Base-by-base conservation (phyloP, 1,140 invertebrate species). In the Drosophila teissieri region DNA sequence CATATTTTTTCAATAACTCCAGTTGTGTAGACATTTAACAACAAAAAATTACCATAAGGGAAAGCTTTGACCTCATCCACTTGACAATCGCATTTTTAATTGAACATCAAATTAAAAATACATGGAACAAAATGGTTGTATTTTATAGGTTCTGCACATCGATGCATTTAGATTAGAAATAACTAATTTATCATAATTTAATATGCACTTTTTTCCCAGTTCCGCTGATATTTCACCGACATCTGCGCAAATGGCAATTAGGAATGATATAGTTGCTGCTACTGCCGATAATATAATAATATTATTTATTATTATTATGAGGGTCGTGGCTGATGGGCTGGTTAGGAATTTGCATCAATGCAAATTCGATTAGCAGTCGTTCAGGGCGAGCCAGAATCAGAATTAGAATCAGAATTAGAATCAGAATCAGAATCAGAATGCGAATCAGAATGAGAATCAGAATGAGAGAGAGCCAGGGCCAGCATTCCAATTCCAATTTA, bases 401-500 rank as follows among this genome's bases (percentile, higher is more conserved):
- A 24, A 40, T 11, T 15, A 52, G 34, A 48, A 17, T 19, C 37
- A 42, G 36, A 24, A 49, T 14, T 19, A 52, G 37, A 48, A 17
- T 19, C 42, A 37, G 60, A 63, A 64, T 56, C 39, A 44, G 62
- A 39, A 53, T 37, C 46, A 14, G 31, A 64, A 37, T 37, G n/a
- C 12, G 39, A 55, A 34, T 31, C 57, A 52, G 64, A 53, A 48
- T 55, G 45, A 4, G 52, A 73, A 58, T 48, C 34, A 57, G 19
- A 48, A 64, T 40, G 49, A 54, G 37, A 72, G 45, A 63, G 14
- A 56, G 39, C 44, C 56, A 39, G 49, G 31, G 51, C 39, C 67
- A 68, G 68, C 78, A 88, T 86, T 88, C 76, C 83, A 88, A 82
- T 86, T 88, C 76, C 83, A 86, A 86, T 86, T 86, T 83, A 68